A percentile compares a stretch with the other conserved stretches of the same genome.
These are phyloP conservation scores for Phyllotreta cruciferae DNA, from an alignment of 2,888 invertebrate genomes.

Conservation along the genomic window DNA sequence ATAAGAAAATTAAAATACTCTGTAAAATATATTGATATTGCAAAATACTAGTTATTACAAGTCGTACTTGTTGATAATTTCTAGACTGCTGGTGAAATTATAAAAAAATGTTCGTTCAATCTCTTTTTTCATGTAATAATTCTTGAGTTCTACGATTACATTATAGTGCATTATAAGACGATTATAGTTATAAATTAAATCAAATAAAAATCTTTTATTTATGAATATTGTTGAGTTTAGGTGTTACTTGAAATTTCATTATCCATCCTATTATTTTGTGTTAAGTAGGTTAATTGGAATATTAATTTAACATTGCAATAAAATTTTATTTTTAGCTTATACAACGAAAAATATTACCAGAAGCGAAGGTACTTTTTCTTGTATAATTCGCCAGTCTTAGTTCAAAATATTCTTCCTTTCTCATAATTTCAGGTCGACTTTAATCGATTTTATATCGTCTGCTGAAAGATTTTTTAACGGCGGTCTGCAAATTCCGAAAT, in stretches of 20 bases:
- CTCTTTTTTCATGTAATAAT: slow-evolving; percentile 47
- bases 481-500: slow-evolving; percentile 68
- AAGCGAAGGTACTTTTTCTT: no score
- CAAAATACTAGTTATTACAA: slow-evolving; percentile 44
- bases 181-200: slow-evolving; percentile 52
- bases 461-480: slow-evolving; percentile 64
- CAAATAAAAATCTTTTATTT: slow-evolving; percentile 41
- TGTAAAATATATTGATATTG: slow-evolving; percentile 45
- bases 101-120: slow-evolving; percentile 49
- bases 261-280: no score
- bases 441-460: slow-evolving; percentile 32
- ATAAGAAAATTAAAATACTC: slow-evolving; percentile 42
- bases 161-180: slow-evolving; percentile 54
- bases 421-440: slow-evolving; percentile 21
- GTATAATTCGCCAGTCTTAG: no score
- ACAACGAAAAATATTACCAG: no score
- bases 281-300: no score
- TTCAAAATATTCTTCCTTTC: neutral
- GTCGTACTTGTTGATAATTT: slow-evolving; percentile 49
- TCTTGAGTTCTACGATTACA: slow-evolving; percentile 33
- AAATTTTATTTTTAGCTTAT: no score
- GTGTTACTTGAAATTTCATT: no score
- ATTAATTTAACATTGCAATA: no score
- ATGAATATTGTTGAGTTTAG: slow-evolving; percentile 23
- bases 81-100: slow-evolving; percentile 51